Base-by-base conservation (phyloP, 2,888 invertebrate genomes). In the Charanyca ferruginea region DNA sequence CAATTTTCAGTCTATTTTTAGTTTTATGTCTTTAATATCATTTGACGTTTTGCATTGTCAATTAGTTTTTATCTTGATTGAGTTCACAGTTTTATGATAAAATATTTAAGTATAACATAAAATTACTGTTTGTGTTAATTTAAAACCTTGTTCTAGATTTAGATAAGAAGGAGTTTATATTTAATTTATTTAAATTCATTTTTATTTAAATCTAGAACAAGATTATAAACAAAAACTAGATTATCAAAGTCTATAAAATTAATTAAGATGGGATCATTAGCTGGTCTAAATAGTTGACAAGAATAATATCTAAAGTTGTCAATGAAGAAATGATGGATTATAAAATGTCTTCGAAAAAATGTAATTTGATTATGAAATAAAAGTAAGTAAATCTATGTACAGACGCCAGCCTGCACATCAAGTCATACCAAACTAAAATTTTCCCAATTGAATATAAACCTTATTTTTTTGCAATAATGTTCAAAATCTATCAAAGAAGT, bases 51-150 rank as follows among this genome's bases (percentile, higher is more conserved):
- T 41, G 18, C 18, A 59, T 25, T 48, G 47, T 11, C 42, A 53
- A 75, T 62, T 69, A 75, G 53, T 53, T 38, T 68, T 49, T 51
- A 65, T 65, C 9, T 65, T 22, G 35, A 54, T 38, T 18, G n/a
- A n/a, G 42, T 54, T 49, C 53, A 44, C 11, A 38, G 28, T 75
- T 75, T 16, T 9, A 16, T 16, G 32, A 57, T 44, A 38, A 44
- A n/a, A 58, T 45, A 65, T 48, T 59, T 55, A 55, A 32, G 23
- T 38, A 16, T 38, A 38, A 38, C 38, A 13, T n/a, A 13, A 59
- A 64, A 64, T 52, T 3, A 52, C 13, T 52, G 20, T 59, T 60
- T 18, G n/a, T 62, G 41, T 62, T 64, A 25, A 78, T 52, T 64
- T 49, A 38, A 41, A 41, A 59, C 23, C n/a, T 61, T 52, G 32